phyloP scores from a whole-genome alignment of 1,140 invertebrate species.

The Myzus persicae region DNA sequence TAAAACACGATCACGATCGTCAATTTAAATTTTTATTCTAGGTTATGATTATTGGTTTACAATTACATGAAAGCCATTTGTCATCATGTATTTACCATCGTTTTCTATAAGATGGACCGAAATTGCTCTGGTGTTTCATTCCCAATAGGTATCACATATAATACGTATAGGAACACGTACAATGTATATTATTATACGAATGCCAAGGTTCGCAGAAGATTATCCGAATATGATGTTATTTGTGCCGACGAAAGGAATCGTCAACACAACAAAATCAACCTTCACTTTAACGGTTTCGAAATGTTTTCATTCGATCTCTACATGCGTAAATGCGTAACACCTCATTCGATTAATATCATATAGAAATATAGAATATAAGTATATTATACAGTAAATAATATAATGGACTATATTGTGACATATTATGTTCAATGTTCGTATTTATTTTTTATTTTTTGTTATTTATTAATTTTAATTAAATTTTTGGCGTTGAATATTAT shows the following conservation, averaged over 20 bases:
- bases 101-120: background rate
- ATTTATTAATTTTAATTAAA: too few species aligned
- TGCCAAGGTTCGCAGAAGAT: constrained; percentile 13
- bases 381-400: too few species aligned
- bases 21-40: background rate
- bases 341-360: background rate
- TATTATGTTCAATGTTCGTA: too few species aligned
- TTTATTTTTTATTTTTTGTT: background rate
- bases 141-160: background rate
- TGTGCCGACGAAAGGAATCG: background rate
- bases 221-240: background rate
- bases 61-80: background rate
- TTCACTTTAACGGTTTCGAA: background rate
- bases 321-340: constrained; percentile 6
- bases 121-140: background rate
- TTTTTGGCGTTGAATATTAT: too few species aligned
- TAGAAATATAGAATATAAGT: too few species aligned
- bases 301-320: constrained; percentile 15
- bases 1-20: background rate
- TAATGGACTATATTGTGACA: too few species aligned
- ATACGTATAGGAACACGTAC: background rate
- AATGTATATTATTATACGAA: constrained; percentile 3
- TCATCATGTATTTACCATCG: background rate
- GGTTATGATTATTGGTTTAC: background rate
- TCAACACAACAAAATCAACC: constrained; percentile 13